phyloP scores from a whole-genome alignment of 2,797 vertebrate species.

The Tenualosa ilisha region DNA sequence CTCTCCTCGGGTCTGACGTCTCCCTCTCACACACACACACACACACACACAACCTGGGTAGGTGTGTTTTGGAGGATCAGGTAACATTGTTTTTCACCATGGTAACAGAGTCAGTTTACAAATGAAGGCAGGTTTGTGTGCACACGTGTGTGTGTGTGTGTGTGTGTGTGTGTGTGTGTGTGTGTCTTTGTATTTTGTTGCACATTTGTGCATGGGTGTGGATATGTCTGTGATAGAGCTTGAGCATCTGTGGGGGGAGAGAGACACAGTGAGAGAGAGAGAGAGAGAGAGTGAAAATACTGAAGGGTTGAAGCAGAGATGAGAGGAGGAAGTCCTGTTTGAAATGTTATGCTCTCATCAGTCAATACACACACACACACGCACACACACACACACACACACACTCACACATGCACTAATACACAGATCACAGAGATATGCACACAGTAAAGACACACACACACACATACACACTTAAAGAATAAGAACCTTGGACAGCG shows the following conservation, averaged over 20 bases:
- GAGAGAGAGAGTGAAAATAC: not conserved
- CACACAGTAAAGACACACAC: no score
- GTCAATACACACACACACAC: not conserved
- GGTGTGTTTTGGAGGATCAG: slow-evolving; percentile 61
- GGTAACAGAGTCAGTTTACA: slow-evolving; percentile 63
- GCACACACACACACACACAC: not conserved
- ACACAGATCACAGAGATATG: no score
- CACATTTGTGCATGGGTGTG: not conserved
- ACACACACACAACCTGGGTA: slow-evolving; percentile 57
- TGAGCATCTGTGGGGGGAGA: not conserved
- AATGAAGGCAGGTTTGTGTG: not conserved
- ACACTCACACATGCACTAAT: no score
- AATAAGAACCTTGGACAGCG: no score
- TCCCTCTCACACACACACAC: slow-evolving; percentile 46
- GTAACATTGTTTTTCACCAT: slow-evolving; percentile 57
- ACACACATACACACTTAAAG: no score
- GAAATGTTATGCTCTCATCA: not conserved
- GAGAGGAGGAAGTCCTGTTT: not conserved
- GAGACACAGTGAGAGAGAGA: no score
- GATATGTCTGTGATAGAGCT: not conserved
- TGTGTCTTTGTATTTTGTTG: not conserved
- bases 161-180: not conserved
- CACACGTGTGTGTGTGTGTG: no score
- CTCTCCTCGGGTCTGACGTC: no score
- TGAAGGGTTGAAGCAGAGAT: not conserved